phyloP scores from a whole-genome alignment of 2,888 invertebrate species.

The Anorthoa munda region DNA sequence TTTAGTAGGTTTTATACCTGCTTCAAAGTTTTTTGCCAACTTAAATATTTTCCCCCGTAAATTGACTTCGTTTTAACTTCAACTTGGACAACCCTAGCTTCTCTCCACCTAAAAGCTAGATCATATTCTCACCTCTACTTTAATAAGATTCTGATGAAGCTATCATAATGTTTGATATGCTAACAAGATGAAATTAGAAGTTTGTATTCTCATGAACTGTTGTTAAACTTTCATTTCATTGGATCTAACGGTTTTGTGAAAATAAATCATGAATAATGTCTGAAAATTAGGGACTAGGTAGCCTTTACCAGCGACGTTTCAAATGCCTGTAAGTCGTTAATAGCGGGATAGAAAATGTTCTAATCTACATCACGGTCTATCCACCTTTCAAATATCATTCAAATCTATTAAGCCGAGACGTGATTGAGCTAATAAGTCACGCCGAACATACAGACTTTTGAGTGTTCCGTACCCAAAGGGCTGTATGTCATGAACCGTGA shows the following conservation, averaged over 20 bases:
- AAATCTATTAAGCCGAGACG: too few species aligned
- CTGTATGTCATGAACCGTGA: too few species aligned
- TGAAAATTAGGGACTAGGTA: background rate
- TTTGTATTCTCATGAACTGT: background rate
- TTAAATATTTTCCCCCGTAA: background rate
- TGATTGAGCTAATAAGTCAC: too few species aligned
- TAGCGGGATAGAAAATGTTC: too few species aligned
- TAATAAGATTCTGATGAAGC: conserved; percentile 20
- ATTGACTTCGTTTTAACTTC: background rate
- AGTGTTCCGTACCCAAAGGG: too few species aligned
- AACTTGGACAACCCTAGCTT: background rate
- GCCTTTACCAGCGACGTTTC: too few species aligned
- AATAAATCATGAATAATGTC: conserved; percentile 9
- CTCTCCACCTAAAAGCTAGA: background rate
- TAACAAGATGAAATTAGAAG: conserved; percentile 19
- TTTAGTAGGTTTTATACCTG: too few species aligned
- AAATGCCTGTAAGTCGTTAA: too few species aligned
- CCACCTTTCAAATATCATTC: too few species aligned
- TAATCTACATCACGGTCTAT: too few species aligned
- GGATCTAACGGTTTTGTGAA: background rate
- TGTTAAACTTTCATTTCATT: conserved; percentile 16
- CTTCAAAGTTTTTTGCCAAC: background rate
- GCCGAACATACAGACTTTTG: too few species aligned
- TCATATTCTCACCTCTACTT: conserved; percentile 1
- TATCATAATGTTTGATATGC: conserved; percentile 7